phyloP scores from a whole-genome alignment of 2,797 vertebrate genomes.

The Artibeus jamaicensis region DNA sequence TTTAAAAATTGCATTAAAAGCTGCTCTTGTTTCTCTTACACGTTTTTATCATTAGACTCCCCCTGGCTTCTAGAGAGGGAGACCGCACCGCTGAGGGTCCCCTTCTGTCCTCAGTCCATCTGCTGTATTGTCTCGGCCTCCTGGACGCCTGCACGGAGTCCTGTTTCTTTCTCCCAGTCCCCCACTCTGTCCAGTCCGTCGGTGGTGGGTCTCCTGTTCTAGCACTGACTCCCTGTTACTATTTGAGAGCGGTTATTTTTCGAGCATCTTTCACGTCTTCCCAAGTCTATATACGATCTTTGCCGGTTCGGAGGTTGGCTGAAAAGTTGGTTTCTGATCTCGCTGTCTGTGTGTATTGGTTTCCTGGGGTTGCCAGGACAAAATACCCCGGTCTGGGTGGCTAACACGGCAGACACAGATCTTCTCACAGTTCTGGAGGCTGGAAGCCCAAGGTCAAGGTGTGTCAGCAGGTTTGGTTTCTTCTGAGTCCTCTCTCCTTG shows the following conservation, averaged over 20 bases:
- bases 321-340: neutral
- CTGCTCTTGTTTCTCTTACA: neutral
- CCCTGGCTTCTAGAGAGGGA: neutral
- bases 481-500: neutral
- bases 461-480: too few species aligned
- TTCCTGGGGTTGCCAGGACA: neutral
- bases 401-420: too few species aligned
- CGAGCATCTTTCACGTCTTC: neutral
- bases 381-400: neutral
- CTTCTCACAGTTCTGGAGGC: neutral
- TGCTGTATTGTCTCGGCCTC: neutral
- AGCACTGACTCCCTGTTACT: neutral
- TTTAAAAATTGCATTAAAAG: too few species aligned
- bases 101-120: neutral
- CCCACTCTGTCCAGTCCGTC: too few species aligned
- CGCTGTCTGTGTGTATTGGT: neutral
- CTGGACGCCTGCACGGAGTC: neutral
- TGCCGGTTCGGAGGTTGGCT: neutral
- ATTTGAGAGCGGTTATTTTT: neutral
- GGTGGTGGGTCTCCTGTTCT: fast-evolving
- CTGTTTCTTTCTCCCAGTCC: neutral
- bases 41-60: neutral
- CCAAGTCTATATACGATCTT: neutral
- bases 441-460: neutral
- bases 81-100: fast-evolving